Conservation (phyloP, 2,113 vertebrate species). For the Progne subis region DNA sequence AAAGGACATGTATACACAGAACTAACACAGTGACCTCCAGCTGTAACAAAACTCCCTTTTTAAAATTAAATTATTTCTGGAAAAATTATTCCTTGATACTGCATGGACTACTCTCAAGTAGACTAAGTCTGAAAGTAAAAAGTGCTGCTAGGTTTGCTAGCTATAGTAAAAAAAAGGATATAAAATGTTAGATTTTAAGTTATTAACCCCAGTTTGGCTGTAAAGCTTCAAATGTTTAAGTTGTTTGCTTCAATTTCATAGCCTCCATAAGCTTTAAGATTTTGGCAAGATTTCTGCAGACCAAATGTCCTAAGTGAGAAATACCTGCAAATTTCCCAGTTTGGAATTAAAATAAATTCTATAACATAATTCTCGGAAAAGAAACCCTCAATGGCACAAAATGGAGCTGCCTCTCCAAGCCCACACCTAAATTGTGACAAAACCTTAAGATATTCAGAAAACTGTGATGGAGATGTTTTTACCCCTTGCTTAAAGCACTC, state of each 20-base stretch:
- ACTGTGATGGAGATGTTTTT: neutral
- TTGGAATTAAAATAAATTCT: neutral
- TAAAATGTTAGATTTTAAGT: slow-evolving; percentile 9
- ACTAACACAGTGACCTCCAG: neutral
- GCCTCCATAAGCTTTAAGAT: slow-evolving; percentile 11
- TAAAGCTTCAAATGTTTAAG: slow-evolving; percentile 61
- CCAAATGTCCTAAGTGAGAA: neutral
- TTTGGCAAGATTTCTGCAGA: slow-evolving; percentile 19
- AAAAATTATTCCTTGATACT: neutral
- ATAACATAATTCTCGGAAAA: neutral
- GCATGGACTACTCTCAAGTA: neutral
- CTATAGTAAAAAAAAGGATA: neutral
- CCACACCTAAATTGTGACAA: neutral
- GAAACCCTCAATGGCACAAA: neutral
- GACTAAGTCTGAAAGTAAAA: slow-evolving; percentile 7
- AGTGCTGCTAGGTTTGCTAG: neutral
- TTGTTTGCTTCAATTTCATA: slow-evolving; percentile 46
- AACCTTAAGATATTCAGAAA: neutral
- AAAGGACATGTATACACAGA: neutral
- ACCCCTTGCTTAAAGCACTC: neutral
- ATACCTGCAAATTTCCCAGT: neutral
- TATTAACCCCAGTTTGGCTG: slow-evolving; percentile 34
- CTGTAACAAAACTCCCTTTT: neutral
- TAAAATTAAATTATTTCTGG: neutral
- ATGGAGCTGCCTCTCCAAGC: neutral